Evolutionary conservation across 2,888 invertebrate genomes (phyloP), one percentile per base, ranked within the genome.

Genomic region (Metalampra italica): DNA sequence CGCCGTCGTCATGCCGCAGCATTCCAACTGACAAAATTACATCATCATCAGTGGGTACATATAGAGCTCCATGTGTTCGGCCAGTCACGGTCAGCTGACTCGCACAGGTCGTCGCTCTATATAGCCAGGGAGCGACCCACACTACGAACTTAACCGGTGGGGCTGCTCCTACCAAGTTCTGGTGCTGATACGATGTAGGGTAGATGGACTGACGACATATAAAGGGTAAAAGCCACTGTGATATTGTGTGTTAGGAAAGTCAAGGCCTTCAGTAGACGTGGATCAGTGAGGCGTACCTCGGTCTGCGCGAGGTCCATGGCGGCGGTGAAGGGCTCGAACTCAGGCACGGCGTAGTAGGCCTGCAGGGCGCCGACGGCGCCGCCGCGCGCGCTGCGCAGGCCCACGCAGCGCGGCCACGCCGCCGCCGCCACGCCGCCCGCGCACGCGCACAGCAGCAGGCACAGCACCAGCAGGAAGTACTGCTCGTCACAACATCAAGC

Each of bases 221-320:
- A 22, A 22, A 22, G 22, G 22, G 2, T 22, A 5, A 5, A 22
- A 2, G 22, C 22, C 3, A 5, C 22, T 3, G 22, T 22, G 22
- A 22, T 22, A 22, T 22, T n/a, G n/a, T n/a, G n/a, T n/a, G n/a
- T n/a, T 22, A 22, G 22, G 22, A 22, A 22, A 22, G 22, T 2
- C 22, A 22, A 22, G 22, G 22, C 22, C n/a, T n/a, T n/a, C n/a
- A n/a, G n/a, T n/a, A n/a, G n/a, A 22, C 2, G 22, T 22, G 22
- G n/a, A n/a, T 22, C 22, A 5, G 22, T 22, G 22, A 22, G 5
- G 15, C n/a, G 29, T 14, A 85, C 85, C 67, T 82, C 73, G 32
- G 85, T 93, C 77, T 96, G 96, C 0, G 94, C 94, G 47, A 96
- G 88, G 78, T 96, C 96, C 55, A 96, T 90, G 8, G 96, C 95